These are phyloP conservation scores for Sinopyrophorus schimmeli DNA, from an alignment of 2,888 invertebrate genomes.

Conservation along the genomic window DNA sequence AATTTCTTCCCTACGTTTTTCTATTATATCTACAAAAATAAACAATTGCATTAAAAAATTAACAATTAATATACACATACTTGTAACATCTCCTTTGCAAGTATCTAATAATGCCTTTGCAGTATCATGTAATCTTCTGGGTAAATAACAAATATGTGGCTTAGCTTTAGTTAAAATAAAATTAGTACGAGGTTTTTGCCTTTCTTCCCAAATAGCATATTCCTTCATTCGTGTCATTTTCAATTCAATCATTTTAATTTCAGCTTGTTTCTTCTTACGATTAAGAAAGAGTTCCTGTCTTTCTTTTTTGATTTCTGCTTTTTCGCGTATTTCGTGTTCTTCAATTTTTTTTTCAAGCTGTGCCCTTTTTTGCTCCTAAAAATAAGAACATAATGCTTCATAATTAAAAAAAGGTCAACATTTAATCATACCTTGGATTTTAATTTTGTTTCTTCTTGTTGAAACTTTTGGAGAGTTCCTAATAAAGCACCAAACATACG, in stretches of 20 bases:
- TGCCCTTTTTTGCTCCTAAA: conserved; percentile 76
- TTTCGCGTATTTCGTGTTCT: conserved; percentile 84
- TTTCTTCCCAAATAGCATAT: conserved; percentile 85
- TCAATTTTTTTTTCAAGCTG: conserved; percentile 94
- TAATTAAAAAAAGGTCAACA: conserved; percentile 1
- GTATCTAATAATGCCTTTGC: conserved; percentile 68
- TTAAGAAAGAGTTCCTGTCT: conserved; percentile 83
- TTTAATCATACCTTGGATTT: conserved; percentile 70
- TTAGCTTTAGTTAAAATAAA: conserved; percentile 87
- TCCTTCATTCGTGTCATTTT: conserved; percentile 88
- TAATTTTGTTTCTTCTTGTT: conserved; percentile 88
- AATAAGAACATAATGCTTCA: conserved; percentile 21
- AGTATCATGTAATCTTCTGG: conserved; percentile 74
- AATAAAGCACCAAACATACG: conserved; percentile 95
- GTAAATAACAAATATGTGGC: conserved; percentile 87
- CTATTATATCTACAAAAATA: conserved; percentile 62
- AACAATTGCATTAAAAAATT: conserved; percentile 15
- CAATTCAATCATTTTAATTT: conserved; percentile 84
- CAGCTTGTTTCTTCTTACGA: conserved; percentile 83
- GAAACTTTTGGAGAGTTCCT: conserved; percentile 94
- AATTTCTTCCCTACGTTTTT: conserved; percentile 64
- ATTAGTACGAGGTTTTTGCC: conserved; percentile 74
- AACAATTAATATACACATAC: conserved; percentile 50
- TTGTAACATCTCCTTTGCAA: conserved; percentile 66
- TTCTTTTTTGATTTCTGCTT: conserved; percentile 81